Base-by-base conservation (phyloP, 2,888 invertebrate species). In the Pyrrhosoma nymphula region DNA sequence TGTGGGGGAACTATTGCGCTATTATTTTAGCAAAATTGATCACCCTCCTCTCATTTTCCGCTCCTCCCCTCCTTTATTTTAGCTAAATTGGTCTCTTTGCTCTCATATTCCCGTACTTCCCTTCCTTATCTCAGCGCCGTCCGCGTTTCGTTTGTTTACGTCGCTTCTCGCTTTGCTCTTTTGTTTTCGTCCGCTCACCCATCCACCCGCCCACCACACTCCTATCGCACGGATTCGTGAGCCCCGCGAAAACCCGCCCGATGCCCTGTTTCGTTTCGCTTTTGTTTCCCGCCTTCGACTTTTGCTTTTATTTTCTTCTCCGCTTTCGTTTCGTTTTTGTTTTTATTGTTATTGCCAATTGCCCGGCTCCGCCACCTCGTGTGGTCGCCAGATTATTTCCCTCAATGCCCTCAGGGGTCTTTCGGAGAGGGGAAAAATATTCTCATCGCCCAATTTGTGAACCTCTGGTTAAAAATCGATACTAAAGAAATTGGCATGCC, bases 401-500 rank as follows among this genome's bases (percentile, higher is more conserved):
- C 89, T n/a, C 23, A 14, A 3, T n/a, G 23, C 26, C 89, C 93
- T 75, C 47, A 26, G 20, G 93, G 93, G 93, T 82, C 82, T 30
- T 69, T 26, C 12, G 55, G 89, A 26, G 47, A 16, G 47, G 26
- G 89, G 18, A 47, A 88, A 89, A 56, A 56, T 69, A 93, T 63
- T 69, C 91, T 91, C 91, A 63, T 93, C 82, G 82, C 82, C 93
- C 93, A 75, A 93, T 93, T 93, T 93, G 93, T 55, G 47, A 69
- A 69, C 47, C 47, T 75, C n/a, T 39, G 47, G 69, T 93, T 93
- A n/a, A 75, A 69, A 93, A 93, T 93, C 93, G 93, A 93, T 93
- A 93, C 63, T 93, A 93, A 93, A 93, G 93, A 93, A 93, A 69
- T 93, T 93, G 93, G 93, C 93, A 47, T 69, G 69, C 93, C 93